Base-by-base conservation (phyloP, 2,113 vertebrate genomes). In the Chaetura pelagica region DNA sequence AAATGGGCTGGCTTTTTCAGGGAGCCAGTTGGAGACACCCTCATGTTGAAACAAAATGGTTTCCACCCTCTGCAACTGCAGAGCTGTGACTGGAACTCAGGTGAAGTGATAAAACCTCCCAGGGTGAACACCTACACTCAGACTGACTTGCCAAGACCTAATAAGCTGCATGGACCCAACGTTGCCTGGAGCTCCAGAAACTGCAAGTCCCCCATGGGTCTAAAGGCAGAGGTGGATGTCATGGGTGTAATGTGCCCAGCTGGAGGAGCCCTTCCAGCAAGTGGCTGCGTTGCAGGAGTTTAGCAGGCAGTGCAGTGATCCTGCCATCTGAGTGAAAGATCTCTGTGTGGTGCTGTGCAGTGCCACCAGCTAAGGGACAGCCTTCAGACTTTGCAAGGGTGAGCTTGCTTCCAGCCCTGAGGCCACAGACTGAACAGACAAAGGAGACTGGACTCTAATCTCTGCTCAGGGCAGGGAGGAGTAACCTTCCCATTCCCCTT, bases 281-380 rank as follows among this genome's bases (percentile, higher is more conserved):
- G 32, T 1, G 15, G 32, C 34, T 3, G 1, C 30, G 48, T 55
- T 51, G 12, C 14, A 9, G 32, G 46, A 44, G 22, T 2, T 18
- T 21, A 20, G 17, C 34, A 15, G 7, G 52, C 72, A 54, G 46
- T 13, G 8, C 27, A n/a, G 59, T 21, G n/a, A 27, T 12, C 4
- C 46, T 30, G 64, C 44, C 6, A 7, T 27, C 38, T 27, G 2
- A 23, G 2, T 4, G 15, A 27, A 16, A 34, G 30, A 3, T 18
- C 3, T 15, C 9, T 15, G 22, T 3, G 6, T 3, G 5, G 0
- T 32, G 15, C 42, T 73, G 40, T 54, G 21, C 22, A 49, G 5
- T 29, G 38, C 9, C 38, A 29, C 51, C 23, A 17, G 29, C 32
- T 42, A 23, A 85, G 49, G 3, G 6, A 3, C 0, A 42, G 22